Percentiles rank a stretch among this genome's conserved stretches.
These are phyloP conservation scores for Excalfactoria chinensis DNA, from an alignment of 2,113 vertebrate species.

Conservation along the genomic window DNA sequence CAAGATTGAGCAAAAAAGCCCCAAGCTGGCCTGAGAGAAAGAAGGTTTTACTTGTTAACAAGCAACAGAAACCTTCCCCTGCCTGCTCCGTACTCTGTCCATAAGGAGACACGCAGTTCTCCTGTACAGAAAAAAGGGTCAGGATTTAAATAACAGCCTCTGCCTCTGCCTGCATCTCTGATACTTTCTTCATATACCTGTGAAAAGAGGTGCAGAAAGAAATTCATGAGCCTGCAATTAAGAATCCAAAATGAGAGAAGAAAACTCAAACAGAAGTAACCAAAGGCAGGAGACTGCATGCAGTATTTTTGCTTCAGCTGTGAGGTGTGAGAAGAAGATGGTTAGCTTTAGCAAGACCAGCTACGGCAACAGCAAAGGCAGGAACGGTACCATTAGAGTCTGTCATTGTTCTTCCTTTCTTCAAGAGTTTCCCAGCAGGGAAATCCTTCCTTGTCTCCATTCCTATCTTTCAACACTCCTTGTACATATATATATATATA, in stretches of 20 bases:
- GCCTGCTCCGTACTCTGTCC: background rate
- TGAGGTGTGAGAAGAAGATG: background rate
- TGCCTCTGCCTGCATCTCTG: background rate
- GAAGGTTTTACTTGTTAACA: background rate
- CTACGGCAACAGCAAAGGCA: conserved; percentile 9
- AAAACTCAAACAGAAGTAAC: background rate
- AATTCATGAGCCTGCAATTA: conserved; percentile 10
- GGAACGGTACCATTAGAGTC: background rate
- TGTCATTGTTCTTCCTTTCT: background rate
- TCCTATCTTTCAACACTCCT: background rate
- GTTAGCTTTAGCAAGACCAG: background rate
- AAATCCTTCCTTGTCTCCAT: background rate
- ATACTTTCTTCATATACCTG: background rate
- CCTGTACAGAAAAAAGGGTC: background rate
- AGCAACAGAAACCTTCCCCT: background rate
- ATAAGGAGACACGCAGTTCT: background rate
- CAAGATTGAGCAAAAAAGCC: background rate
- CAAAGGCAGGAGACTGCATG: background rate
- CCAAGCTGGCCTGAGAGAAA: background rate
- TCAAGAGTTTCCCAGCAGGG: conserved; percentile 2
- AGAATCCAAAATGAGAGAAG: conserved; percentile 19
- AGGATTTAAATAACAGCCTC: background rate
- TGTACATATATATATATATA: no score
- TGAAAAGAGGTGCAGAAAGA: background rate
- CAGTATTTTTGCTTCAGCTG: background rate